Evolutionary conservation across 2,797 vertebrate genomes (phyloP), one percentile per base, ranked within the genome.

Genomic region (Anisognathus igniventris): DNA sequence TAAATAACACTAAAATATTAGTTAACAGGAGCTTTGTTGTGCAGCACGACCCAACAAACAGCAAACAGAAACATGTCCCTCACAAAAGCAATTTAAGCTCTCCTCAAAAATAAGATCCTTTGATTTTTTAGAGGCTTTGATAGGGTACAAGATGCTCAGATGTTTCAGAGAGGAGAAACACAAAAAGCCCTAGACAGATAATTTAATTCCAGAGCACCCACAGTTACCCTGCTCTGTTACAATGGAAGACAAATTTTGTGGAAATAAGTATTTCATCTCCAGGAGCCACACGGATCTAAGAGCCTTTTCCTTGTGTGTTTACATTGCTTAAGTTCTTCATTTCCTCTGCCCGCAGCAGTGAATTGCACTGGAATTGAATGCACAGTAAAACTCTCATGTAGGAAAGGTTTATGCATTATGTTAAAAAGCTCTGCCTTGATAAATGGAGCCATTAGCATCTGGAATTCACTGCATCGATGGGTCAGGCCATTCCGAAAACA

Each of bases 391-490:
- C 81, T 96, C 95, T 95, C 94, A 70, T 84, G 93, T 61, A 97
- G 40, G 92, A 94, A 97, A 97, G 97, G 97, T 97, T 98, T 98
- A 95, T 96, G 96, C 96, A 96, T 97, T 96, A 97, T 93, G 96
- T 96, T 97, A 97, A 97, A 98, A 97, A 96, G 96, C 74, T 83
- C 92, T 95, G 92, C 93, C 90, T 95, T 98, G 97, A 98, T 96
- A 96, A 97, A 98, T 98, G 96, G 95, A 92, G 90, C 97, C 96
- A 98, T 98, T 98, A 98, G 94, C 93, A 95, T 94, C 95, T 96
- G 97, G 96, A 97, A 97, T 96, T 96, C 97, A 60, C 92, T 92
- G 94, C 92, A 92, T 96, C 82, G 37, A 94, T 2, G 66, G 74
- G 85, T 93, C 96, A 95, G 97, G 86, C 92, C 95, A 68, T 79